A percentile compares a stretch with the other conserved stretches of the same genome.
phyloP scores from a whole-genome alignment of 2,113 vertebrate genomes.

The Rhinichthys klamathensis region DNA sequence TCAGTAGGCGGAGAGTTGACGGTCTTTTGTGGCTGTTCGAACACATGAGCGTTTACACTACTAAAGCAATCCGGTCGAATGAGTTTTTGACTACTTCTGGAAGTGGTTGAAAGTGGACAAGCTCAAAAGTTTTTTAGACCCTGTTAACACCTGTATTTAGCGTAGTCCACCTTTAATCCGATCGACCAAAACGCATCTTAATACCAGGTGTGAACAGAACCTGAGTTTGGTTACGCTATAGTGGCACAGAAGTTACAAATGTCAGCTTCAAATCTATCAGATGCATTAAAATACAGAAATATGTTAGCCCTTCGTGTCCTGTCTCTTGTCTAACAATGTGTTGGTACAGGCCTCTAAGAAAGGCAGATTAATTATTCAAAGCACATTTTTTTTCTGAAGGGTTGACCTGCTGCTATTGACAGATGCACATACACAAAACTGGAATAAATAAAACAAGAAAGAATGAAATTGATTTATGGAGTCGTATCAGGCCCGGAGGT shows the following conservation, averaged over 20 bases:
- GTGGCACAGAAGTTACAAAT: background rate
- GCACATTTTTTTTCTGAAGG: constrained; percentile 8
- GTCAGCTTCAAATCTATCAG: background rate
- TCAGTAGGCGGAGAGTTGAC: too few relatives aligned
- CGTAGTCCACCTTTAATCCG: too few relatives aligned
- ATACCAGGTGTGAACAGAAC: too few relatives aligned
- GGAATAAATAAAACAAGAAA: constrained; percentile 1
- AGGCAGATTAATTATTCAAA: constrained; percentile 15
- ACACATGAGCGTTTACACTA: too few relatives aligned
- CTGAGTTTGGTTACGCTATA: background rate
- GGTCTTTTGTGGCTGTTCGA: too few relatives aligned
- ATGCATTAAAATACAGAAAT: background rate
- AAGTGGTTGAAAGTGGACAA: too few relatives aligned
- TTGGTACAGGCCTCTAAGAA: background rate
- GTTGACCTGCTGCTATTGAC: constrained; percentile 13
- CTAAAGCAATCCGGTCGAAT: too few relatives aligned
- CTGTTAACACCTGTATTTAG: too few relatives aligned
- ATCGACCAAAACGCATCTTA: too few relatives aligned
- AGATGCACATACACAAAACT: constrained; percentile 4
- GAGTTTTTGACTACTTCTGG: too few relatives aligned
- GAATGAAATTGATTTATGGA: constrained; percentile 18
- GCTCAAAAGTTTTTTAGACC: too few relatives aligned
- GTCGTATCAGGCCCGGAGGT: constrained; percentile 10
- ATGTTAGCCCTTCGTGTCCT: background rate
- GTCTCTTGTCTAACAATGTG: background rate